phyloP scores from a whole-genome alignment of 2,888 invertebrate genomes.

The Rhagophthalmus giganteus region DNA sequence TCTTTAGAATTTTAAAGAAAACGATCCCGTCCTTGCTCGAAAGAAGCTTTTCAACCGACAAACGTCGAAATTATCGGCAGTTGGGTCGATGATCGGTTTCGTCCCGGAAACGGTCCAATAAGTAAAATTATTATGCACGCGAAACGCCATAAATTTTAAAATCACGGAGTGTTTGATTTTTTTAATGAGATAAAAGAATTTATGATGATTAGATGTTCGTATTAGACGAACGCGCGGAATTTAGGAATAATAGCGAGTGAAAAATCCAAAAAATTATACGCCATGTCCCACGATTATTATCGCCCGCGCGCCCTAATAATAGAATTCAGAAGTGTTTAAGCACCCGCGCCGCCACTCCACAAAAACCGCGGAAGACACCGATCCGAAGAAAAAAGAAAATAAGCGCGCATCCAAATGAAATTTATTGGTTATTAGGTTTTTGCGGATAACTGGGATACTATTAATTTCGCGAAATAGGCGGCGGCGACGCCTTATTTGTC shows the following conservation, averaged over 20 bases:
- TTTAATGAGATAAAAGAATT: not conserved
- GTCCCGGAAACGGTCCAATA: too few relatives aligned
- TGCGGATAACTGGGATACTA: slow-evolving; percentile 23
- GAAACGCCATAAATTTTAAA: too few relatives aligned
- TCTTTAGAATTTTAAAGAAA: too few relatives aligned
- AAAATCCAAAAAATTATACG: slow-evolving; percentile 29
- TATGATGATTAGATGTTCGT: not conserved
- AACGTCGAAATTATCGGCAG: too few relatives aligned
- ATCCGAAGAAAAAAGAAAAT: slow-evolving; percentile 15
- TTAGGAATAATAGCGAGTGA: slow-evolving; percentile 12
- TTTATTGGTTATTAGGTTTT: slow-evolving; percentile 19
- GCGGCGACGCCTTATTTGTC: not conserved
- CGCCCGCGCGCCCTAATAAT: slow-evolving; percentile 27
- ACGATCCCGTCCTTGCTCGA: too few relatives aligned
- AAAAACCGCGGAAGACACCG: slow-evolving; percentile 2
- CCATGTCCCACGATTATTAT: slow-evolving; percentile 23
- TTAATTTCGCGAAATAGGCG: slow-evolving; percentile 16
- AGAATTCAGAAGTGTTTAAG: slow-evolving; percentile 24
- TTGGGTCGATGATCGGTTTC: too few relatives aligned
- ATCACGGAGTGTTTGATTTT: too few relatives aligned
- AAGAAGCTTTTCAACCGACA: too few relatives aligned
- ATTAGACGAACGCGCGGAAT: not conserved
- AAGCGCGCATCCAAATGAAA: slow-evolving; percentile 19
- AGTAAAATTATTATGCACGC: too few relatives aligned
- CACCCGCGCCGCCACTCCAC: too few relatives aligned